Base-by-base conservation (phyloP, 2,113 vertebrate species). In the Leptosomus discolor region DNA sequence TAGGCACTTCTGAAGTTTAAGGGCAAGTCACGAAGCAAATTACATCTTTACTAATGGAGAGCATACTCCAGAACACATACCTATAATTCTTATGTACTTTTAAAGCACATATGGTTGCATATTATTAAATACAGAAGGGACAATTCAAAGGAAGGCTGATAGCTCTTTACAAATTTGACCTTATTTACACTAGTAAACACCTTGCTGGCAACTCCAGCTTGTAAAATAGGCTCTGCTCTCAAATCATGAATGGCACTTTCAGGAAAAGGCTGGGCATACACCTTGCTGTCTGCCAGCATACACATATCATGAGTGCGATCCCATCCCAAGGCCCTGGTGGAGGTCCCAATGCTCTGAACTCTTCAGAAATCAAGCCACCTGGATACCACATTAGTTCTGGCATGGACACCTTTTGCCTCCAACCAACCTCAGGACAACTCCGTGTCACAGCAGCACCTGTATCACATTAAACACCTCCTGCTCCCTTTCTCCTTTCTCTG, bases 361-460 rank as follows among this genome's bases (percentile, higher is more conserved):
- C 24, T 5, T 45, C 34, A 53, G 30, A 65, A 75, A 30, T 51
- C 15, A 46, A 73, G 15, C 23, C 3, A 0, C 20, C 22, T 61
- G 4, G 4, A 22, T 20, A 56, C 11, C 32, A 34, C 36, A 2
- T 17, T 50, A 13, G 19, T 12, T 50, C 22, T 82, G 41, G 8
- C 23, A 51, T 2, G 10, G 37, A 13, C 8, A 21, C 23, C 29
- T 64, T 24, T 83, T 76, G 30, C 22, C 7, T 24, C 20, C 2
- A 4, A 19, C 9, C 9, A 27, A 9, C 10, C 20, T 30, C 1
- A 2, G 22, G 36, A 68, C 26, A 78, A 3, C 27, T 74, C 10
- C 5, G 23, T 71, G 53, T 23, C 57, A 50, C n/a, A 29, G 37
- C 0, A 0, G 16, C 13, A 24, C 8, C 21, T 32, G 4, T 46